phyloP scores from a whole-genome alignment of 2,113 vertebrate species.

The Pipra filicauda region DNA sequence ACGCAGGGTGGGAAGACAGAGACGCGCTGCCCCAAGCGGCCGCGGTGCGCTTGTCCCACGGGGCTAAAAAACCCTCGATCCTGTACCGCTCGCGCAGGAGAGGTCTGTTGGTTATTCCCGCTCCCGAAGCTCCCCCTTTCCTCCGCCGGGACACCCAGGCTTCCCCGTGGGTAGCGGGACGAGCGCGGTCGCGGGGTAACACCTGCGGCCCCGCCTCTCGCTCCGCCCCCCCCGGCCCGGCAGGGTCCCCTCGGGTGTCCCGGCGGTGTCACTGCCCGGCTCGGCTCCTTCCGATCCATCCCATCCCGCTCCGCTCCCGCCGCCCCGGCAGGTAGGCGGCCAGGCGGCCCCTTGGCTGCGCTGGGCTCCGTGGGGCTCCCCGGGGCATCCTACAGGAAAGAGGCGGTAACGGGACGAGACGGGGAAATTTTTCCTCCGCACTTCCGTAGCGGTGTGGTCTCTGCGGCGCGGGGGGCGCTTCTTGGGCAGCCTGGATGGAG shows the following conservation, averaged over 20 bases:
- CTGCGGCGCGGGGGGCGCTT: neutral
- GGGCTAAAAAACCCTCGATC: neutral
- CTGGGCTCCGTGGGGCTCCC: neutral
- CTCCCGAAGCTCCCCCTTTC: neutral
- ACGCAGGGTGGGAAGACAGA: neutral
- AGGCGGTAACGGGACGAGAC: neutral
- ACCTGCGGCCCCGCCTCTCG: neutral
- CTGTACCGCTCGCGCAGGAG: fast-evolving
- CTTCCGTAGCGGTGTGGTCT: neutral
- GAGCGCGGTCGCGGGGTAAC: neutral
- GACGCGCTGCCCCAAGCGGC: neutral
- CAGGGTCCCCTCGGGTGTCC: neutral
- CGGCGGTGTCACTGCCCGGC: neutral
- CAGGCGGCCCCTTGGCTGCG: neutral
- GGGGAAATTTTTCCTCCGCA: fast-evolving
- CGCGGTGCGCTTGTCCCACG: fast-evolving
- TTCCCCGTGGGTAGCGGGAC: neutral
- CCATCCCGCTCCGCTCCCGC: neutral
- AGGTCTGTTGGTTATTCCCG: too few relatives aligned
- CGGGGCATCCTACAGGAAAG: neutral
- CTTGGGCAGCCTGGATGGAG: neutral
- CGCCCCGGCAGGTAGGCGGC: neutral
- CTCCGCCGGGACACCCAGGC: too few relatives aligned
- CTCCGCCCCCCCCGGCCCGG: neutral
- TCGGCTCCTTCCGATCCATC: neutral